A percentile compares a stretch with the other conserved stretches of the same genome.
Conservation (phyloP, 2,888 invertebrate species). For the Drosophila affinis region DNA sequence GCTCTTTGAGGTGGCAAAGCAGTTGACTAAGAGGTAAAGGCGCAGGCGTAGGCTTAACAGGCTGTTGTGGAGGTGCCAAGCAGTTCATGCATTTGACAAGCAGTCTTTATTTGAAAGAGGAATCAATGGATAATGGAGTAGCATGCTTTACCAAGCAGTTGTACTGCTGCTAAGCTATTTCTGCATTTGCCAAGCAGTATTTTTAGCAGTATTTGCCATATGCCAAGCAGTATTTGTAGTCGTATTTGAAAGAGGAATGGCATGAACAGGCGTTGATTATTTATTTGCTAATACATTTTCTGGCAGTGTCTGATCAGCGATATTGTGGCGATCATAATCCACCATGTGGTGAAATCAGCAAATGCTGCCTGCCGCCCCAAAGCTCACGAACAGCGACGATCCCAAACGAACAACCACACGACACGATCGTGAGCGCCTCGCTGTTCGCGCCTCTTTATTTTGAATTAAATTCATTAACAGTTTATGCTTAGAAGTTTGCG, state of each 20-base stretch:
- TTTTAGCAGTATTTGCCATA: too few relatives aligned
- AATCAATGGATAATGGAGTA: too few relatives aligned
- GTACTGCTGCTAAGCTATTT: too few relatives aligned
- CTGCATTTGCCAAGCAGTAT: too few relatives aligned
- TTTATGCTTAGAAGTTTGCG: conserved; percentile 73
- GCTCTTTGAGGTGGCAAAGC: background rate
- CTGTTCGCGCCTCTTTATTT: conserved; percentile 50
- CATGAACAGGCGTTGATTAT: background rate
- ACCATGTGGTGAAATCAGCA: conserved; percentile 52
- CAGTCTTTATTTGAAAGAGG: too few relatives aligned
- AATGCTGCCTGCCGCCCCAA: background rate
- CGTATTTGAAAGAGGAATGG: too few relatives aligned
- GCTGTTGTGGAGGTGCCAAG: too few relatives aligned
- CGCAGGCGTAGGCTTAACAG: too few relatives aligned
- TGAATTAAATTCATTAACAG: conserved; percentile 72
- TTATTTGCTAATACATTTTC: background rate
- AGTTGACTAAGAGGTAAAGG: too few relatives aligned
- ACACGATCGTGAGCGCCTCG: conserved; percentile 18
- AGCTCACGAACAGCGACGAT: conserved; percentile 8
- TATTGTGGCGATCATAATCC: conserved; percentile 30
- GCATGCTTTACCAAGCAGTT: too few relatives aligned
- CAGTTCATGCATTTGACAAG: too few relatives aligned
- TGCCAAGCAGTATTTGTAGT: too few relatives aligned
- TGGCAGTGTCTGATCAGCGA: conserved; percentile 14
- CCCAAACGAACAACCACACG: conserved; percentile 17